Evolutionary conservation across 2,113 vertebrate genomes (phyloP), one percentile per base, ranked within the genome.

Genomic region (Melanocharis versteri): DNA sequence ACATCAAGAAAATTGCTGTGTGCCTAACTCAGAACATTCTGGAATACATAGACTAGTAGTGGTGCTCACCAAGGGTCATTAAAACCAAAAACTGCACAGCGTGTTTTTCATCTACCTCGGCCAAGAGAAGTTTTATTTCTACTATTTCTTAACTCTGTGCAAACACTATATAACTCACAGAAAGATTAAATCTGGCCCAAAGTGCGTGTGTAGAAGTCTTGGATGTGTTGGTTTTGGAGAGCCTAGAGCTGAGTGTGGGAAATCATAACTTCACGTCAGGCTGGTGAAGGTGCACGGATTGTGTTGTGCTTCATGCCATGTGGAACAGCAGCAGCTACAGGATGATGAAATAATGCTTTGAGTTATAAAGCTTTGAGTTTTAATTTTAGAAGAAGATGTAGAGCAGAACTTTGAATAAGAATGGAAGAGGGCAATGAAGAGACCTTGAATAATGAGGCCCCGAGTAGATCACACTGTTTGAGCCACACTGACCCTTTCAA

Each of bases 121-220:
- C 87, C 84, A 80, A 83, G 78, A 69, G 61, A 28, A 84, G 35
- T 79, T 95, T 84, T 87, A 68, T 82, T 84, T 84, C 83, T 85
- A 48, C 61, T 65, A 28, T 95, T 96, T 91, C 91, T 87, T 70
- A 87, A 13, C 81, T 23, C 66, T 71, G 0, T 22, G 39, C 56
- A 92, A 91, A 87, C 80, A 70, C 35, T 39, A 2, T 44, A 18
- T 76, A 87, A 79, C 37, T 71, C 89, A 11, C 13, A 21, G 87
- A 58, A 68, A 89, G 77, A 78, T 81, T 71, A 75, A 71, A 82
- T 73, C 79, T 88, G 94, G 57, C 78, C 53, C 77, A 2, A 14
- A 54, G 44, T 17, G 40, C 87, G 7, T 40, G 57, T 44, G 7
- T 11, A 19, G 78, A 65, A 84, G 50, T 11, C 28, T 58, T 56